Conservation (phyloP, 2,797 vertebrate genomes). For the Pelochelys cantorii region DNA sequence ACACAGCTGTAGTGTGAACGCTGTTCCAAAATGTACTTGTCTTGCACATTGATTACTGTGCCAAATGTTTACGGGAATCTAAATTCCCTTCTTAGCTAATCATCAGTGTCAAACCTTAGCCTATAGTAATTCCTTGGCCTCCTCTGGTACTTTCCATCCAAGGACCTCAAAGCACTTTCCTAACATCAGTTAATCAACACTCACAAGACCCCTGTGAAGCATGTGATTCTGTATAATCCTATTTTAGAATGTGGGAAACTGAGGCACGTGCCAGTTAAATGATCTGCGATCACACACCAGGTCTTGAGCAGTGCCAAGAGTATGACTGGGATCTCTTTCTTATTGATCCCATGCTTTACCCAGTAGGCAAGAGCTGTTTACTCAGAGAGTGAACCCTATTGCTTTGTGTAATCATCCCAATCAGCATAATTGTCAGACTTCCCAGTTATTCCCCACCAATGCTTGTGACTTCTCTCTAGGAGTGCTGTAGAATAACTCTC, state of each 20-base stretch:
- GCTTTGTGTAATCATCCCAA: slow-evolving; percentile 17
- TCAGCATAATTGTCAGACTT: slow-evolving; percentile 7
- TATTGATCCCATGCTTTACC: not conserved
- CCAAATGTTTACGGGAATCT: not conserved
- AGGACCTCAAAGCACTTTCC: not conserved
- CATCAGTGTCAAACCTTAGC: not conserved
- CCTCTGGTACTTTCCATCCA: not conserved
- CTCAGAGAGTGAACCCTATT: slow-evolving; percentile 10
- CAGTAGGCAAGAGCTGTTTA: slow-evolving; percentile 7
- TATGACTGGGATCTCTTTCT: slow-evolving; percentile 28
- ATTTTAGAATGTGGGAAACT: not conserved
- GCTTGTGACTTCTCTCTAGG: not conserved
- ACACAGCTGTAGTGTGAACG: not conserved
- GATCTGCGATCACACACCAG: not conserved
- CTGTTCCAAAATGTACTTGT: not conserved
- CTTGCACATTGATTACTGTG: not conserved
- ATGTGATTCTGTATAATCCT: not conserved
- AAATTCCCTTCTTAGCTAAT: not conserved
- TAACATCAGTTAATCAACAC: not conserved
- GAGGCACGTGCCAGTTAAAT: fast-evolving
- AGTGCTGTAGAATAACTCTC: not conserved
- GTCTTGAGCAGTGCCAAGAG: not conserved
- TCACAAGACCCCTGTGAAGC: not conserved
- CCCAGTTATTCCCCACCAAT: not conserved
- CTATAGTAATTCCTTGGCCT: not conserved